phyloP scores from a whole-genome alignment of 1,140 invertebrate species.

The Drosophila santomea region DNA sequence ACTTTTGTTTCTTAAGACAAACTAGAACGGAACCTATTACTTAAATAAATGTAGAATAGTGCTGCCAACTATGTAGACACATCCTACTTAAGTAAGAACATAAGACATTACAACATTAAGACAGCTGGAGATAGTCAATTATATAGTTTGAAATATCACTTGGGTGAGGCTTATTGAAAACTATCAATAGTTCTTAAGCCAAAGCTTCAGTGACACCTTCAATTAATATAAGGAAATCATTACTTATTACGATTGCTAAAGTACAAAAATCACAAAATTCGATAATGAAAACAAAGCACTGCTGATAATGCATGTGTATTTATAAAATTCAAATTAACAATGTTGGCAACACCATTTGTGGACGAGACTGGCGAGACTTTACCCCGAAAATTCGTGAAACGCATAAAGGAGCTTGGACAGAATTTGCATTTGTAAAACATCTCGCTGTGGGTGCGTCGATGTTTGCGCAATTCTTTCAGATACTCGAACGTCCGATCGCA shows the following conservation, averaged over 20 bases:
- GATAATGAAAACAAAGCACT: background rate
- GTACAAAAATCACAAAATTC: background rate
- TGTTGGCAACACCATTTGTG: constrained; percentile 12
- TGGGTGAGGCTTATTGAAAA: background rate
- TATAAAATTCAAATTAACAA: background rate
- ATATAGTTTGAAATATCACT: background rate
- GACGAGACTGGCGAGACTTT: constrained; percentile 35
- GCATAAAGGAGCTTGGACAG: constrained; percentile 86
- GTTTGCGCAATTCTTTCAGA: constrained; percentile 86
- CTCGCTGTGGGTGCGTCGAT: constrained; percentile 87
- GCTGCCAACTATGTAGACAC: constrained; percentile 3
- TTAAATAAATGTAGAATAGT: background rate
- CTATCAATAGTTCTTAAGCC: background rate
- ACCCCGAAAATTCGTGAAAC: constrained; percentile 85
- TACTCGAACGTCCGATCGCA: constrained; percentile 86
- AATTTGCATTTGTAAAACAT: constrained; percentile 87
- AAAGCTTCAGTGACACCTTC: background rate
- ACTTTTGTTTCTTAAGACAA: constrained; percentile 5
- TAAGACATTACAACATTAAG: background rate
- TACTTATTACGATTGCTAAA: background rate
- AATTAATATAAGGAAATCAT: background rate
- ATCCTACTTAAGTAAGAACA: background rate
- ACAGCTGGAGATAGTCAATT: background rate
- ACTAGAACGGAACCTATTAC: background rate
- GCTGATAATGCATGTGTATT: background rate